A percentile compares a stretch with the other conserved stretches of the same genome.
These are phyloP conservation scores for Mechanitis messenoides DNA, from an alignment of 2,888 invertebrate genomes.

Conservation along the genomic window DNA sequence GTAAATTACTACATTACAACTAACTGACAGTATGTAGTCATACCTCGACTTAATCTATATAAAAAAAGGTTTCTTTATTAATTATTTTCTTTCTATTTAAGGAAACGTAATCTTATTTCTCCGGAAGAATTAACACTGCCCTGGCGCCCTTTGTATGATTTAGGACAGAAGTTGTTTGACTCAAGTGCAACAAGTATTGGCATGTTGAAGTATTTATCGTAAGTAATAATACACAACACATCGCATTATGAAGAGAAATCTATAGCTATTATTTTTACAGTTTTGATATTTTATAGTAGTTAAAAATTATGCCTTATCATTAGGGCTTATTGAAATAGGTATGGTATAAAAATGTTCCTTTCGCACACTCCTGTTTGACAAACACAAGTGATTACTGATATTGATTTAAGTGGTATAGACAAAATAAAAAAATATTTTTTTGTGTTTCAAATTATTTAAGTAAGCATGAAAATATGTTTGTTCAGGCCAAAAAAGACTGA, in stretches of 20 bases:
- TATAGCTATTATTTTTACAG: too few species aligned
- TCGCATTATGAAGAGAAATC: too few species aligned
- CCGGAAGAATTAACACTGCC: slow-evolving; percentile 87
- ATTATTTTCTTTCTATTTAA: slow-evolving; percentile 47
- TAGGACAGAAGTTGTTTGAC: slow-evolving; percentile 78
- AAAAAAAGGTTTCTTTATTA: neutral
- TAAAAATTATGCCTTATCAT: too few species aligned
- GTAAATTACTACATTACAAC: slow-evolving; percentile 40
- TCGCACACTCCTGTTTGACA: too few species aligned
- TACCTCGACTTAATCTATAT: neutral
- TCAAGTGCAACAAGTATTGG: slow-evolving; percentile 74
- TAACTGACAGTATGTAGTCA: neutral
- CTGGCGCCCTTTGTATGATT: slow-evolving; percentile 90
- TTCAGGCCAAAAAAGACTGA: slow-evolving; percentile 55
- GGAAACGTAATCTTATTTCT: slow-evolving; percentile 85
- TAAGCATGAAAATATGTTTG: slow-evolving; percentile 39
- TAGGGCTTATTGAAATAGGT: too few species aligned
- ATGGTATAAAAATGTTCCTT: too few species aligned
- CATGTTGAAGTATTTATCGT: slow-evolving; percentile 77
- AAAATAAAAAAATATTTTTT: too few species aligned
- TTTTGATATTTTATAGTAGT: too few species aligned
- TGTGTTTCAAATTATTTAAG: slow-evolving; percentile 6
- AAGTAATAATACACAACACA: slow-evolving; percentile 40
- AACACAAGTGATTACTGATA: too few species aligned
- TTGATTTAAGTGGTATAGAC: too few species aligned